Conservation (phyloP, 2,113 vertebrate genomes). For the Halichoerus grypus region DNA sequence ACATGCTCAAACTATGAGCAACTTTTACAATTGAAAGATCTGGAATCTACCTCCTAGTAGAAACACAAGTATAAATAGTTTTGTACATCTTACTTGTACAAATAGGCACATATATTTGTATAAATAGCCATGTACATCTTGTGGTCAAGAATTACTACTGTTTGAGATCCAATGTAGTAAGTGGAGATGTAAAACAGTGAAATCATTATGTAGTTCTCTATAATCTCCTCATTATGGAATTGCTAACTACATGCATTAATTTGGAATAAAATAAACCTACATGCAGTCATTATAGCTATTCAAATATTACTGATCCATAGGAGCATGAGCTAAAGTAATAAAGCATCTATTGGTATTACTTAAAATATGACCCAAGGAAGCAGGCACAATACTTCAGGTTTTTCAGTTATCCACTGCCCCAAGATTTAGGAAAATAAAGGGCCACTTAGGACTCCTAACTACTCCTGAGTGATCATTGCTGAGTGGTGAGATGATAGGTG, state of each 20-base stretch:
- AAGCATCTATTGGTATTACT: background rate
- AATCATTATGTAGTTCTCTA: background rate
- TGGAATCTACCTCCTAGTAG: background rate
- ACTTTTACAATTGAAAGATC: background rate
- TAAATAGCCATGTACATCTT: background rate
- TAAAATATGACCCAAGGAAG: conserved; percentile 11
- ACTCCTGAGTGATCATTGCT: background rate
- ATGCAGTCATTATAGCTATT: background rate
- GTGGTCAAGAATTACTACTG: conserved; percentile 3
- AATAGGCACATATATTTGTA: too few species aligned
- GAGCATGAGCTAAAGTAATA: conserved; percentile 24
- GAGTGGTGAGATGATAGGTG: background rate
- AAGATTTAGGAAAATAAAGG: conserved; percentile 34
- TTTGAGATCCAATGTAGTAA: background rate
- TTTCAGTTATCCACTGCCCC: background rate
- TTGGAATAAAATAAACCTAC: conserved; percentile 27
- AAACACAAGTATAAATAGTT: conserved; percentile 31
- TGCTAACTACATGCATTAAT: background rate
- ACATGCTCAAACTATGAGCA: background rate
- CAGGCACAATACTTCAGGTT: background rate
- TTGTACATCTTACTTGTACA: too few species aligned
- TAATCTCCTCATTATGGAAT: conserved; percentile 33
- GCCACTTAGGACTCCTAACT: background rate
- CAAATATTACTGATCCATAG: conserved; percentile 25
- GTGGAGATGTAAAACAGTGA: background rate